phyloP scores from a whole-genome alignment of 2,888 invertebrate genomes.

The Micoletzkya japonica region DNA sequence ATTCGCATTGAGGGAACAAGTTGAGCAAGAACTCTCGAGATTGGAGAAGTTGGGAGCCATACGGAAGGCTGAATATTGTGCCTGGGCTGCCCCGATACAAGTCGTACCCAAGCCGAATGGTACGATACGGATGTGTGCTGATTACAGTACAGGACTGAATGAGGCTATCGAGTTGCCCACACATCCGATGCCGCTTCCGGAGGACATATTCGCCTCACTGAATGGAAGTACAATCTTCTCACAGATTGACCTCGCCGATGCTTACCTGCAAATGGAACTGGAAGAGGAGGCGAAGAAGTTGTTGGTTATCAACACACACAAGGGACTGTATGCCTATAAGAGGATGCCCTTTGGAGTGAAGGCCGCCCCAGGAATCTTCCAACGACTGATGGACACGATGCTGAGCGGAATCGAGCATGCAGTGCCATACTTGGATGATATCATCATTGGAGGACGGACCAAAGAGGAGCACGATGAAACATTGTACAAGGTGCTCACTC shows the following conservation, averaged over 20 bases:
- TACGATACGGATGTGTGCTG: conserved; percentile 41
- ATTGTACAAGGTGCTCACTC: conserved; percentile 26
- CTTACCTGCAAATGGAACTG: conserved; percentile 45
- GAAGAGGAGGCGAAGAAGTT: conserved; percentile 35
- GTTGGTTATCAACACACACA: conserved; percentile 43
- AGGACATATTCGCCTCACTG: conserved; percentile 38
- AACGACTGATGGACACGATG: conserved; percentile 39
- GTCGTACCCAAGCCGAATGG: conserved; percentile 44
- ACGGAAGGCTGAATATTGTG: conserved; percentile 33
- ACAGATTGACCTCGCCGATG: conserved; percentile 43
- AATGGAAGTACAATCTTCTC: conserved; percentile 40
- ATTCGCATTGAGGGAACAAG: conserved; percentile 12
- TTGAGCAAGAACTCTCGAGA: conserved; percentile 33
- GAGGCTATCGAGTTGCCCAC: conserved; percentile 32
- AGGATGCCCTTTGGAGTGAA: conserved; percentile 49
- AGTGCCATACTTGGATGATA: conserved; percentile 40
- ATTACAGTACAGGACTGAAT: conserved; percentile 48
- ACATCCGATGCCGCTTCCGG: conserved; percentile 43
- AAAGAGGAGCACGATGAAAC: conserved; percentile 27
- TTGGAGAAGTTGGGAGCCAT: conserved; percentile 33
- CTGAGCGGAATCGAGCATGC: conserved; percentile 33
- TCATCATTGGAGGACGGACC: conserved; percentile 26
- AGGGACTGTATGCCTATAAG: conserved; percentile 40
- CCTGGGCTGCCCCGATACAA: conserved; percentile 44
- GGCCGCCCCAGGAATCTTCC: conserved; percentile 43